A percentile compares a stretch with the other conserved stretches of the same genome.
These are phyloP conservation scores for Mythimna lalbum DNA, from an alignment of 2,888 invertebrate species.

Conservation along the genomic window DNA sequence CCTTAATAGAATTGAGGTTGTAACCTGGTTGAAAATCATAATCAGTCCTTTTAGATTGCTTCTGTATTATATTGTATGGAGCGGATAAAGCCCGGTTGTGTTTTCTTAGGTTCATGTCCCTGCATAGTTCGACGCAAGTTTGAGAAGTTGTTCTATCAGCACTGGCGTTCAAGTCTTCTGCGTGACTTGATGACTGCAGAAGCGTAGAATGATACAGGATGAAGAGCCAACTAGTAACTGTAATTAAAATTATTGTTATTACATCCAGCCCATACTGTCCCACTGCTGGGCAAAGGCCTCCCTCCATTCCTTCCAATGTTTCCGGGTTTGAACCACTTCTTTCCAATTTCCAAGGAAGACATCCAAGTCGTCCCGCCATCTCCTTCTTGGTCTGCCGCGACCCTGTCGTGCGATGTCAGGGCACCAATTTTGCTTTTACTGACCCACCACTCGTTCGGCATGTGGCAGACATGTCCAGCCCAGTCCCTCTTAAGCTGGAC, in stretches of 20 bases:
- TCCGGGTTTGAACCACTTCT: too few species aligned
- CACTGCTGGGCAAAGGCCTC: too few species aligned
- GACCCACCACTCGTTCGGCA: too few species aligned
- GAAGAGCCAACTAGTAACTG: neutral
- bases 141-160: neutral
- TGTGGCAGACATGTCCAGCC: too few species aligned
- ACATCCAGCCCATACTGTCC: too few species aligned
- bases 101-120: neutral
- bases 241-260: neutral
- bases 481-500: too few species aligned
- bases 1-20: neutral
- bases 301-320: too few species aligned
- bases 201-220: neutral
- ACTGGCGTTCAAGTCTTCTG: neutral
- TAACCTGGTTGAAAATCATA: neutral
- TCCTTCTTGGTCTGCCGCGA: too few species aligned
- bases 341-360: too few species aligned
- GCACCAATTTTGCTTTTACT: too few species aligned
- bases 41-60: neutral
- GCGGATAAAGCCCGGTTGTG: neutral
- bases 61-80: neutral
- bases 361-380: too few species aligned
- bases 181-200: neutral
- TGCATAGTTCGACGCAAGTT: neutral
- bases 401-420: too few species aligned